phyloP scores from a whole-genome alignment of 64 coral and sea anemone species.

The Orbicella faveolata region DNA sequence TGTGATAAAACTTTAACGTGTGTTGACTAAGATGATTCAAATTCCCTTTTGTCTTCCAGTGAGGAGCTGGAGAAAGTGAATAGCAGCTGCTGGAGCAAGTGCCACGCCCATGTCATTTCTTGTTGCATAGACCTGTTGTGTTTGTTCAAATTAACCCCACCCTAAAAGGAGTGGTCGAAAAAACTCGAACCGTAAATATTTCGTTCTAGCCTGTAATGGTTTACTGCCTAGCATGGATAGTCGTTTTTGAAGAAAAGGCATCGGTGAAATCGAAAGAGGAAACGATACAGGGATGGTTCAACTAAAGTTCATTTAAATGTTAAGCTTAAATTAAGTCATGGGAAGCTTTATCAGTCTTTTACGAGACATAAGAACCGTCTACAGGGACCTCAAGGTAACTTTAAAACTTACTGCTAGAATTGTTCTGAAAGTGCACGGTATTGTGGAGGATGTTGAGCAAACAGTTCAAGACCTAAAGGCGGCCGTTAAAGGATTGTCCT shows the following conservation, averaged over 20 bases:
- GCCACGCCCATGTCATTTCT: no score
- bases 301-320: not conserved
- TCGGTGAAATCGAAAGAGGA: not conserved
- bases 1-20: no score
- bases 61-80: no score
- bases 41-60: no score
- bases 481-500: conserved; percentile 52
- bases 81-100: no score
- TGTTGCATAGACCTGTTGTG: no score
- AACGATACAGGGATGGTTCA: not conserved
- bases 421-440: conserved; percentile 85
- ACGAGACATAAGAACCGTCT: conserved; percentile 75
- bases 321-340: conserved; percentile 22
- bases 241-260: not conserved
- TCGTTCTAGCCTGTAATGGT: no score
- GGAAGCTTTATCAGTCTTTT: conserved; percentile 72
- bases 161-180: no score
- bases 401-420: conserved; percentile 79
- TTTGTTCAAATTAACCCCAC: no score
- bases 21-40: no score
- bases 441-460: conserved; percentile 85
- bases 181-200: no score
- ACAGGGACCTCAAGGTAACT: conserved; percentile 86
- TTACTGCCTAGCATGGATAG: no score
- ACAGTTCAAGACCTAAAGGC: conserved; percentile 77